Base-by-base conservation (phyloP, 2,888 invertebrate genomes). In the Tinea trinotella region DNA sequence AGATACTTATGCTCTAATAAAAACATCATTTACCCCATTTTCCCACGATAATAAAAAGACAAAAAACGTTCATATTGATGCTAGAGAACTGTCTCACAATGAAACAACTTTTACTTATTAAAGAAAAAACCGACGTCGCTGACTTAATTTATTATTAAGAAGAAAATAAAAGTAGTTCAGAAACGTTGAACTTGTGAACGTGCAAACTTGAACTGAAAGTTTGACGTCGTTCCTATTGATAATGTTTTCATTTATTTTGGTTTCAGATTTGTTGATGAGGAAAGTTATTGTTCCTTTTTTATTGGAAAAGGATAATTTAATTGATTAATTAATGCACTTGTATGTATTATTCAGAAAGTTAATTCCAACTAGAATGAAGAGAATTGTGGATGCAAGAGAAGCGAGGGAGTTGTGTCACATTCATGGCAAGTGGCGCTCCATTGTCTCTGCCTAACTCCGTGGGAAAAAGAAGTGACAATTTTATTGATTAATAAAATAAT, bases 1-100 rank as follows among this genome's bases (percentile, higher is more conserved):
- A 24, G 13, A 50, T 50, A 24, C 24, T 40, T 40, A 40, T 40
- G 46, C 18, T 19, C 46, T 50, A 50, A 50, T 50, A 50, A 50
- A 50, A 50, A 22, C 13, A 24, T 24, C 4, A 50, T 50, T 50
- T 50, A 50, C 50, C 13, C n/a, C 18, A 50, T 12, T 50, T 50
- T 50, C 50, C 24, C 50, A 50, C 50, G 50, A 50, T 20, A 50
- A 24, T 50, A 50, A 24, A 50, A 12, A 50, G 6, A 24, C 9
- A 13, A 3, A 44, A n/a, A 20, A 15, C n/a, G n/a, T n/a, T n/a
- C 22, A 4, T 24, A 50, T 50, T 50, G 50, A 50, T 50, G 24
- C 46, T 19, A 46, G 46, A 19, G 19, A 46, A 46, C 46, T 19
- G 46, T 18, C 18, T 46, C 19, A 46, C 46, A 17, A 46, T 46